Conservation (phyloP, 2,888 invertebrate species). For the Napeogenes sylphis region DNA sequence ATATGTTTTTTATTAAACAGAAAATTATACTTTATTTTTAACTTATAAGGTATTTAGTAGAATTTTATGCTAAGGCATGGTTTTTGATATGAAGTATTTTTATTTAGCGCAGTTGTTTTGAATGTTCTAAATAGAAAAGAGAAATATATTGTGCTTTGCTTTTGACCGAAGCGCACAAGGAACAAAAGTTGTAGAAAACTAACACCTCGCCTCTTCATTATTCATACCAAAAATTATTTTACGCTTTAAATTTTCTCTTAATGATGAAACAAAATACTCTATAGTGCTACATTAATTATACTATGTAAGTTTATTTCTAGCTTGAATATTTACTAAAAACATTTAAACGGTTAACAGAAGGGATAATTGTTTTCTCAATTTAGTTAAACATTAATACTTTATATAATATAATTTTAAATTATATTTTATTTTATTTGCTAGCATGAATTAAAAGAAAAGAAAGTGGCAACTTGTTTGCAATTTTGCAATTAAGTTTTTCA, state of each 20-base stretch:
- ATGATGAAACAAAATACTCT: constrained; percentile 6
- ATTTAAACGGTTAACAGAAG: too few species aligned
- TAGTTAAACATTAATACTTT: too few species aligned
- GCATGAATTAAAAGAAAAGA: neutral
- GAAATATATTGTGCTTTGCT: constrained; percentile 15
- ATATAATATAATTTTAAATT: neutral
- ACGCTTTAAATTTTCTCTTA: constrained; percentile 2
- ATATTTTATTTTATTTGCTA: neutral
- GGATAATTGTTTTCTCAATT: too few species aligned
- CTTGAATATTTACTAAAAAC: too few species aligned
- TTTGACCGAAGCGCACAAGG: constrained; percentile 16
- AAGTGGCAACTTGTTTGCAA: too few species aligned
- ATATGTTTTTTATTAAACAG: too few species aligned
- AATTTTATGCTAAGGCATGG: too few species aligned
- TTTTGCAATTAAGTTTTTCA: too few species aligned
- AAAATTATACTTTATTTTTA: too few species aligned
- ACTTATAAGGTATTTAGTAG: too few species aligned
- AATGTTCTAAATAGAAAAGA: constrained; percentile 11
- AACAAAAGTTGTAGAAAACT: constrained; percentile 15
- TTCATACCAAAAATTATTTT: constrained; percentile 11
- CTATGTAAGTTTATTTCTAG: too few species aligned
- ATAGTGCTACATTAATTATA: neutral
- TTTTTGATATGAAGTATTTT: too few species aligned
- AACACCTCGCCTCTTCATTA: constrained; percentile 16
- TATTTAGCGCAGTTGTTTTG: neutral